A percentile compares a stretch with the other conserved stretches of the same genome.
These are phyloP conservation scores for Chymomyza caudatula DNA, from an alignment of 2,888 invertebrate genomes.

Conservation along the genomic window DNA sequence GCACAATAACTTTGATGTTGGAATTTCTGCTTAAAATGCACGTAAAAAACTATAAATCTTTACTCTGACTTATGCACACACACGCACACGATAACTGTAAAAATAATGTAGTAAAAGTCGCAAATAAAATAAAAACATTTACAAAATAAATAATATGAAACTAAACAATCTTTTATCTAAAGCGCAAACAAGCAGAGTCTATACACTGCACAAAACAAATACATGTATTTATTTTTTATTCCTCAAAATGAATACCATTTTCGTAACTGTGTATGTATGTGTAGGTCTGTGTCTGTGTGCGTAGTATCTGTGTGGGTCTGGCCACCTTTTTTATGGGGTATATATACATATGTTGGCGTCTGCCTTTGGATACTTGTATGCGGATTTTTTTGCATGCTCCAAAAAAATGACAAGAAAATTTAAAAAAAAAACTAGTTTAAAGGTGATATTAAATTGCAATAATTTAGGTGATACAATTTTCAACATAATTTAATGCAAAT, in stretches of 20 bases:
- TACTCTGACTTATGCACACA: background rate
- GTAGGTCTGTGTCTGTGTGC: background rate
- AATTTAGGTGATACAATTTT: background rate
- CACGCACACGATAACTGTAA: conserved; percentile 9
- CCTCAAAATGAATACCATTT: conserved; percentile 1
- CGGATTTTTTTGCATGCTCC: background rate
- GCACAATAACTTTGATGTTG: conserved; percentile 21
- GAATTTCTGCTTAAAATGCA: conserved; percentile 41
- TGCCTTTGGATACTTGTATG: background rate
- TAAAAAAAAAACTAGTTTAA: background rate
- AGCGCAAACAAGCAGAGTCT: conserved; percentile 44
- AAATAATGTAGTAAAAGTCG: conserved; percentile 15
- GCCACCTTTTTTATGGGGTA: background rate
- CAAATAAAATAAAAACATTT: background rate
- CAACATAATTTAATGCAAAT: background rate
- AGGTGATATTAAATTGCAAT: background rate
- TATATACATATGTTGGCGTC: background rate
- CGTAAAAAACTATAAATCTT: conserved; percentile 37
- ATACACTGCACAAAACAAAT: conserved; percentile 30
- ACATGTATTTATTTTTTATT: conserved; percentile 41
- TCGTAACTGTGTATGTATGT: background rate
- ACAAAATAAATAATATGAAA: background rate
- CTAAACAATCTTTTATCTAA: conserved; percentile 39
- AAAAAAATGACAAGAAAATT: background rate
- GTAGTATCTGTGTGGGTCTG: background rate